A percentile compares a stretch with the other conserved stretches of the same genome.
phyloP scores from a whole-genome alignment of 2,797 vertebrate genomes.

The Enteromius argenteus region DNA sequence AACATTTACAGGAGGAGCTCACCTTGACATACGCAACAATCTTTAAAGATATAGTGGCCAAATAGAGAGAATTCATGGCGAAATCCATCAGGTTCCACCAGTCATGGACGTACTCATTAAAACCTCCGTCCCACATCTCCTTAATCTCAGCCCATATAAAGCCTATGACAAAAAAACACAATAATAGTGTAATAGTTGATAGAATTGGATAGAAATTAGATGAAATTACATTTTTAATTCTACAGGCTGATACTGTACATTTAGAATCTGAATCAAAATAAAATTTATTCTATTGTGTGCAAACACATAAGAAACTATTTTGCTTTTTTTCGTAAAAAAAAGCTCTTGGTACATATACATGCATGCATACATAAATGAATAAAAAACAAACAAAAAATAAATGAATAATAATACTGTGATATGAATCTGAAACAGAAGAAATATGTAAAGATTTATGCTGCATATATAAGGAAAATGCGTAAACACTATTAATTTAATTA shows the following conservation, averaged over 20 bases:
- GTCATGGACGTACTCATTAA: slow-evolving; percentile 95
- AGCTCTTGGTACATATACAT: background rate
- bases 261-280: background rate
- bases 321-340: background rate
- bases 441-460: too few relatives aligned
- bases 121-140: slow-evolving; percentile 98
- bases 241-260: background rate
- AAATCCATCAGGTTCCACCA: slow-evolving; percentile 99
- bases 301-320: background rate
- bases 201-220: background rate
- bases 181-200: too few relatives aligned
- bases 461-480: background rate
- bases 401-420: background rate
- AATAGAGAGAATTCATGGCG: slow-evolving; percentile 96
- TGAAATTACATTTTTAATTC: background rate
- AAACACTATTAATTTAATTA: background rate
- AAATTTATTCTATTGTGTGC: background rate
- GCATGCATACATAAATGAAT: background rate
- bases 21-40: slow-evolving; percentile 98
- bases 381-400: background rate
- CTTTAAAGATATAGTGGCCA: slow-evolving; percentile 96
- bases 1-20: slow-evolving; percentile 54
- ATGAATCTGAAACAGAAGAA: background rate
- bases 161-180: slow-evolving; percentile 74
- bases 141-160: slow-evolving; percentile 99